Percentiles rank a stretch among this genome's conserved stretches.
These are phyloP conservation scores for Erythrolamprus reginae DNA, from an alignment of 2,113 vertebrate genomes.

Conservation along the genomic window DNA sequence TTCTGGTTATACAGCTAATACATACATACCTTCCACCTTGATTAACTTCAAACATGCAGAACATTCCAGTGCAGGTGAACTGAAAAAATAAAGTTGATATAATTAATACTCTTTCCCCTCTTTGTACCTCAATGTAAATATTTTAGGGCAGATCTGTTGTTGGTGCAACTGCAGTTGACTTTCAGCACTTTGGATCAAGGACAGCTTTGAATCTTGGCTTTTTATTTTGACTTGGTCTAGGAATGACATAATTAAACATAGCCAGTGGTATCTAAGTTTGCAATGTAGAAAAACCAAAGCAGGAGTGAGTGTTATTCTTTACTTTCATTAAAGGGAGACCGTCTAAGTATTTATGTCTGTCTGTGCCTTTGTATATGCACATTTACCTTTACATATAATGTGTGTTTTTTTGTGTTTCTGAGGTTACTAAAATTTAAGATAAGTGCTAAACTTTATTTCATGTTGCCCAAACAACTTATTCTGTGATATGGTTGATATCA, in stretches of 20 bases:
- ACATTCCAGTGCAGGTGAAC: constrained; percentile 46
- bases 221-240: constrained; percentile 61
- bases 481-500: background rate
- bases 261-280: background rate
- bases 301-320: constrained; percentile 36
- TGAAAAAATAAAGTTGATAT: constrained; percentile 58
- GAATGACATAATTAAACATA: constrained; percentile 48
- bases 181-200: constrained; percentile 49
- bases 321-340: constrained; percentile 10
- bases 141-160: constrained; percentile 50
- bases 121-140: constrained; percentile 45
- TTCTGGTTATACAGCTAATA: background rate
- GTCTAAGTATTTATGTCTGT: background rate
- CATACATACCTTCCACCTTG: constrained; percentile 49
- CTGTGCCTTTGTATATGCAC: background rate
- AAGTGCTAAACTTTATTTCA: constrained; percentile 44
- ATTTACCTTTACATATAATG: background rate
- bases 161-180: constrained; percentile 46
- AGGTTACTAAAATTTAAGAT: constrained; percentile 27
- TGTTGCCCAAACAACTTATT: constrained; percentile 27
- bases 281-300: constrained; percentile 45
- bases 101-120: constrained; percentile 57
- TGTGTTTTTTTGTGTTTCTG: background rate
- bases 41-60: constrained; percentile 41
- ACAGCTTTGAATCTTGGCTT: constrained; percentile 53